Conservation (phyloP, 2,888 invertebrate genomes). For the Plusia festucae region DNA sequence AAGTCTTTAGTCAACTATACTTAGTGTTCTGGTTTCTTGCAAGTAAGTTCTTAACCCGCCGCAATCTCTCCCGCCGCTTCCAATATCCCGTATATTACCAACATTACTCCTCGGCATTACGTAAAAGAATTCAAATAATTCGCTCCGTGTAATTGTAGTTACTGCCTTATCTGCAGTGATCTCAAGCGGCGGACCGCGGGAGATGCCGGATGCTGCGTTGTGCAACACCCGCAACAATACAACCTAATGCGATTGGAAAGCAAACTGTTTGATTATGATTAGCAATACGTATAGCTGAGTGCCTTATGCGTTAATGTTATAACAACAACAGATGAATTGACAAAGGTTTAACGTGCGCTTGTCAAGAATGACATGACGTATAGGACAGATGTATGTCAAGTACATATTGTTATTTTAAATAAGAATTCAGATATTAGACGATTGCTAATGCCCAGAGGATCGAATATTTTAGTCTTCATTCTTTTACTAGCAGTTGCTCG, state of each 20-base stretch:
- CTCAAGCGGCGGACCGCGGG: constrained; percentile 10
- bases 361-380: not conserved
- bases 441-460: not conserved
- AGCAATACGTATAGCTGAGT: not conserved
- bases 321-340: not conserved
- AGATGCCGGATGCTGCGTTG: constrained; percentile 20
- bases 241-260: constrained; percentile 35
- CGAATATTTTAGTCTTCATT: not conserved
- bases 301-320: constrained; percentile 1
- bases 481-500: too few species aligned
- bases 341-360: not conserved
- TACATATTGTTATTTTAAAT: not conserved
- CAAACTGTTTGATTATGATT: constrained; percentile 15
- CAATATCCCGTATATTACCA: constrained; percentile 17
- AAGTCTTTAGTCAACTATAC: too few species aligned
- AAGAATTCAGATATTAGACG: not conserved
- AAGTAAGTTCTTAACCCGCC: too few species aligned
- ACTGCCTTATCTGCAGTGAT: constrained; percentile 28
- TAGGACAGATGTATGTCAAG: not conserved
- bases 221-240: constrained; percentile 38
- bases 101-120: constrained; percentile 23
- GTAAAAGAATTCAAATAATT: constrained; percentile 43
- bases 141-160: constrained; percentile 4
- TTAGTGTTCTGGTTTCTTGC: too few species aligned
- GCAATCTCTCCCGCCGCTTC: not conserved